Base-by-base conservation (phyloP, 2,113 vertebrate species). In the Pedetes capensis region DNA sequence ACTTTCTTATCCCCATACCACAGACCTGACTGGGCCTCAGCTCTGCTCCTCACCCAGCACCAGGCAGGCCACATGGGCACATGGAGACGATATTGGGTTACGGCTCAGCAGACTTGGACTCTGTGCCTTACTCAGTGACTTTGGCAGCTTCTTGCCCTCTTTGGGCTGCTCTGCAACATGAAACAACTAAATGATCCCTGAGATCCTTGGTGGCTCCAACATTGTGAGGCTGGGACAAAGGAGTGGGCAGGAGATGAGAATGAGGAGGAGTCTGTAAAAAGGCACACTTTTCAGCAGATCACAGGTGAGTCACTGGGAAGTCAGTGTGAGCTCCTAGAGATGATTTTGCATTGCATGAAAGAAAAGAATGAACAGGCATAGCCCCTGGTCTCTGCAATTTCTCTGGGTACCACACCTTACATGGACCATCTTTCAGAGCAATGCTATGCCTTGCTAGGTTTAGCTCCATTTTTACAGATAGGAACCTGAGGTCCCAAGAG, bases 341-440 rank as follows among this genome's bases (percentile, higher is more conserved):
- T 42, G 37, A 82, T 57, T 68, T 49, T n/a, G 20, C 23, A 69
- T 53, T 57, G 3, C 69, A 71, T 79, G 47, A n/a, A 42, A 49
- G 66, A 66, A 89, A 68, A 55, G 72, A 80, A 29, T 1, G 29
- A 61, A 11, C 22, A 57, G n/a, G 51, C 44, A 5, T 1, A 68
- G 72, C 66, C 13, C 1, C 6, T 25, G 6, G 55, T 72, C 16
- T 75, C 49, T 25, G 12, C 61, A 66, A 44, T 71, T 59, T 85
- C 37, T 4, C 17, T 11, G n/a, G 68, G 22, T 23, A 34, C n/a
- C 0, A 1, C 23, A 9, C n/a, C 76, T 92, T 22, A 8, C 0
- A 0, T 17, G 4, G 5, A 49, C 47, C 9, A 1, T 57, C 44
- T 93, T 55, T 85, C 69, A 91, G 88, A 90, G 47, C 18, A 20